Conservation (phyloP, 2,797 vertebrate genomes). For the Atherinosoma microstoma region DNA sequence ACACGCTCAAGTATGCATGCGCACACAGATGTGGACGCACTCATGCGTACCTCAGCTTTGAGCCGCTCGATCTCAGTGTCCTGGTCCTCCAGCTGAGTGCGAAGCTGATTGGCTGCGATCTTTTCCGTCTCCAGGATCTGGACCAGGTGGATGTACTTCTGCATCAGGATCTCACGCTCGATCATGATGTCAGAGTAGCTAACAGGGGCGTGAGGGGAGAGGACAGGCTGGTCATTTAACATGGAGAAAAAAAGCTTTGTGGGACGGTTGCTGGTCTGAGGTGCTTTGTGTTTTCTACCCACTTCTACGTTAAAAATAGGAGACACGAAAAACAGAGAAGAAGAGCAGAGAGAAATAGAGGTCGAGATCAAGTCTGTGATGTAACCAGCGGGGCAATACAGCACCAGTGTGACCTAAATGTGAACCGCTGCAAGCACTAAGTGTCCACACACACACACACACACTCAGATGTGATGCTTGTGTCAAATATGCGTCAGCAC, state of each 20-base stretch:
- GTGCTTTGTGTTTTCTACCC: background rate
- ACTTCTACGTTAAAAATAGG: conserved; percentile 29
- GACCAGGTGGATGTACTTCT: conserved; percentile 98
- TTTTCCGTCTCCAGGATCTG: conserved; percentile 99
- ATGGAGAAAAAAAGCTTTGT: background rate
- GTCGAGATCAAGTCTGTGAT: conserved; percentile 70
- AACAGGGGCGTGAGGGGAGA: conserved; percentile 9
- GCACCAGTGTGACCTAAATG: conserved; percentile 77
- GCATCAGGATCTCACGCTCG: conserved; percentile 97
- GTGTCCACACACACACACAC: conserved; percentile 10
- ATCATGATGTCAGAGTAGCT: conserved; percentile 96
- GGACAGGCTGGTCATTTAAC: background rate
- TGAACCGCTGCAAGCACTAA: conserved; percentile 71
- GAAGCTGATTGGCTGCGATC: conserved; percentile 94
- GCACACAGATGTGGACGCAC: conserved; percentile 27
- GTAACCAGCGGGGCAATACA: conserved; percentile 64
- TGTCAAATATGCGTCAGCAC: conserved; percentile 33
- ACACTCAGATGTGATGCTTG: conserved; percentile 13
- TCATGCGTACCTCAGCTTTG: conserved; percentile 90
- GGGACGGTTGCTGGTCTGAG: background rate
- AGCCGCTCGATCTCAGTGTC: conserved; percentile 96
- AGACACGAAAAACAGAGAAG: conserved; percentile 7
- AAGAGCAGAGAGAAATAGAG: conserved; percentile 36
- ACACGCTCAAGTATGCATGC: conserved; percentile 26
- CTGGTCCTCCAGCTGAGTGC: conserved; percentile 97